Evolutionary conservation across 2,113 vertebrate species (phyloP).

Genomic region (Loxodonta africana): DNA sequence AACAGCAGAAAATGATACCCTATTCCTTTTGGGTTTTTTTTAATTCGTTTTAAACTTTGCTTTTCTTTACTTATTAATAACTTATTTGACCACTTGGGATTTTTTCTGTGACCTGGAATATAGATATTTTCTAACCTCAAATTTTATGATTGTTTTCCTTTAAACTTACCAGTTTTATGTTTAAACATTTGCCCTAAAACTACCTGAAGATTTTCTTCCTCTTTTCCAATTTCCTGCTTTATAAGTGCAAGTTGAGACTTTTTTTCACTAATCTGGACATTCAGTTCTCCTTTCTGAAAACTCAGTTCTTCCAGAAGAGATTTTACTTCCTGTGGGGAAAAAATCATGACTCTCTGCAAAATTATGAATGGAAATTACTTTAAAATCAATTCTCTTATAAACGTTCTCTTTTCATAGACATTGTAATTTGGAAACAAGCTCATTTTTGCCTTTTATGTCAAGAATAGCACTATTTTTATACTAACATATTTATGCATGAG

Average conservation of each 20-base stretch:
- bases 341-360: neutral
- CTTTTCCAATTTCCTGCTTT: constrained; percentile 88
- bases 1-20: constrained; percentile 22
- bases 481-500: neutral
- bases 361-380: constrained; percentile 56
- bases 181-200: constrained; percentile 86
- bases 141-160: constrained; percentile 51
- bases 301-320: constrained; percentile 88
- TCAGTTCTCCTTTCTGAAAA: constrained; percentile 90
- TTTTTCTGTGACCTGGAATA: constrained; percentile 34
- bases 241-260: constrained; percentile 86
- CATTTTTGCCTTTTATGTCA: constrained; percentile 41
- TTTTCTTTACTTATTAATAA: constrained; percentile 44
- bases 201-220: constrained; percentile 88
- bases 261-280: constrained; percentile 89
- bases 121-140: neutral
- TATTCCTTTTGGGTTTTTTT: neutral
- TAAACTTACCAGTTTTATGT: constrained; percentile 89
- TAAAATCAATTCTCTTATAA: constrained; percentile 54
- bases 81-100: neutral
- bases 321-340: constrained; percentile 88
- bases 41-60: neutral
- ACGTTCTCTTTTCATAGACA: constrained; percentile 45
- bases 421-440: constrained; percentile 54
- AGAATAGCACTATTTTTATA: constrained; percentile 6